A percentile compares a stretch with the other conserved stretches of the same genome.
Conservation (phyloP, 1,140 invertebrate genomes). For the Lordiphosa stackelbergi region DNA sequence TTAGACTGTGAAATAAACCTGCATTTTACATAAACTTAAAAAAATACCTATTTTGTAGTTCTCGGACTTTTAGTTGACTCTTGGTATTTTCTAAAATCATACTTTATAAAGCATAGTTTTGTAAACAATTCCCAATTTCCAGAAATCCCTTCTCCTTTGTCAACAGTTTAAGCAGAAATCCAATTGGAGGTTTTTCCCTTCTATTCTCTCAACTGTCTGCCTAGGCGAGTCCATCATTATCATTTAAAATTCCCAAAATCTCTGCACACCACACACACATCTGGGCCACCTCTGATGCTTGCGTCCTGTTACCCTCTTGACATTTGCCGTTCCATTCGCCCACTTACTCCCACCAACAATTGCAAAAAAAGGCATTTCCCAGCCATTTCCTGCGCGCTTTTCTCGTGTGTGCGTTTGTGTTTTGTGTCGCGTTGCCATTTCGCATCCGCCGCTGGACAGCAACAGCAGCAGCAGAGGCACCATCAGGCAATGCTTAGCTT, state of each 20-base stretch:
- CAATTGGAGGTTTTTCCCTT: background rate
- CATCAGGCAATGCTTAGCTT: conserved; percentile 24
- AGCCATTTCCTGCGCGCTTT: conserved; percentile 51
- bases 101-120: too few species aligned
- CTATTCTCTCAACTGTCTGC: conserved; percentile 1
- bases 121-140: background rate
- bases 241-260: conserved; percentile 17
- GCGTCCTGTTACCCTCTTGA: conserved; percentile 19
- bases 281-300: background rate
- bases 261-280: background rate
- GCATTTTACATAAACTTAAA: too few species aligned
- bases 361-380: conserved; percentile 46
- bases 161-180: conserved; percentile 2
- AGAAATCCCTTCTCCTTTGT: conserved; percentile 1
- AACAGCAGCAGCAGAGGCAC: conserved; percentile 3
- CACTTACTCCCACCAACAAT: background rate
- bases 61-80: too few species aligned
- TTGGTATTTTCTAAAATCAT: too few species aligned
- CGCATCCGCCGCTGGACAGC: conserved; percentile 58
- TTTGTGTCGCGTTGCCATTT: conserved; percentile 64
- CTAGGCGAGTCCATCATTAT: conserved; percentile 13
- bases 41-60: too few species aligned
- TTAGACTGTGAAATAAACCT: too few species aligned
- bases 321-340: conserved; percentile 19
- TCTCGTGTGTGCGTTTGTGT: conserved; percentile 30